Conservation (phyloP, 2,797 vertebrate species). For the Rhincodon typus region DNA sequence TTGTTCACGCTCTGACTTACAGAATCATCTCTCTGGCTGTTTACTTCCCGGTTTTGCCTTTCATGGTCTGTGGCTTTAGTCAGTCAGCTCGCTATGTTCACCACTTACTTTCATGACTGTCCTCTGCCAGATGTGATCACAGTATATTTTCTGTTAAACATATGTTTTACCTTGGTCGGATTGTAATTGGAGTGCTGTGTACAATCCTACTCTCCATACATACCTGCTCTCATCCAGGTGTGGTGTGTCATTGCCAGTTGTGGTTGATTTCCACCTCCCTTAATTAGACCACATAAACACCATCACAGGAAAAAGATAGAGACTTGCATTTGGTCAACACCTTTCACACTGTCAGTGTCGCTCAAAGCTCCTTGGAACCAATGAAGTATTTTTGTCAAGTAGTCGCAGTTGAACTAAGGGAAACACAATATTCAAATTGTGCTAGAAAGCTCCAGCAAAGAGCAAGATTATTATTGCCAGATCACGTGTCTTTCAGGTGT, state of each 20-base stretch:
- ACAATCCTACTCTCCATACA: background rate
- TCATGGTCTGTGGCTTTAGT: background rate
- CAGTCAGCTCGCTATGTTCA: background rate
- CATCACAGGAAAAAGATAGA: background rate
- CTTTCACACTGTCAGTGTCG: background rate
- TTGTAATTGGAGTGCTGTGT: background rate
- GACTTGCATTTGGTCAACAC: background rate
- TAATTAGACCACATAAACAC: background rate
- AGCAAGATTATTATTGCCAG: background rate
- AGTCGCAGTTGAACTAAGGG: background rate
- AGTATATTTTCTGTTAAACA: background rate
- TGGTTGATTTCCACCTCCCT: background rate
- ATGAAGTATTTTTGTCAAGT: background rate
- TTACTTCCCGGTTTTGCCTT: background rate
- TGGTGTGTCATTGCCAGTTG: background rate
- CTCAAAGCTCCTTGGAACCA: background rate
- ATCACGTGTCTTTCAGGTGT: background rate
- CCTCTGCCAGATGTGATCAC: background rate
- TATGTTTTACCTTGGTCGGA: background rate
- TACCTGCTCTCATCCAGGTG: background rate
- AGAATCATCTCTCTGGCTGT: background rate
- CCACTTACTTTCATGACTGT: background rate
- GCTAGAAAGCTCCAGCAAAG: background rate
- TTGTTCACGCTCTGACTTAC: background rate
- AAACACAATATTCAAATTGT: background rate